These are phyloP conservation scores for Pachypsylla venusta DNA, from an alignment of 1,140 invertebrate species.

Conservation along the genomic window DNA sequence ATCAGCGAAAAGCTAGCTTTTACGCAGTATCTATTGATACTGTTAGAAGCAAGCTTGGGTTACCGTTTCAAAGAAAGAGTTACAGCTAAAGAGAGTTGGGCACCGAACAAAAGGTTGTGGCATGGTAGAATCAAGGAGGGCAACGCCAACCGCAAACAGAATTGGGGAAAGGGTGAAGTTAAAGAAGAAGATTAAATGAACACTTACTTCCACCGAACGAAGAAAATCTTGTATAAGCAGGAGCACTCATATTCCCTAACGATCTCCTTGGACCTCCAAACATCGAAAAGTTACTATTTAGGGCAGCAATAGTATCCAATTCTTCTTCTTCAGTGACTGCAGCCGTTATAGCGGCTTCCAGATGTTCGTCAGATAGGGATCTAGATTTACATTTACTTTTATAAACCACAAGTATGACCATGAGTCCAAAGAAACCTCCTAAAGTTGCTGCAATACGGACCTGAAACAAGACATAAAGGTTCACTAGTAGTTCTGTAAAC, in stretches of 20 bases:
- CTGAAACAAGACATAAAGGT: slow-evolving; percentile 15
- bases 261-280: not conserved
- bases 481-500: too few species aligned
- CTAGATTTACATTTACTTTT: slow-evolving; percentile 52
- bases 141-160: too few species aligned
- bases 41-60: too few species aligned
- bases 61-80: too few species aligned
- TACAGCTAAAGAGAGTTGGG: too few species aligned
- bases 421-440: slow-evolving; percentile 71
- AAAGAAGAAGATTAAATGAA: not conserved
- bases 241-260: slow-evolving; percentile 13
- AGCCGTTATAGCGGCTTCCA: slow-evolving; percentile 51
- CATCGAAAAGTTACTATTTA: not conserved
- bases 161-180: too few species aligned
- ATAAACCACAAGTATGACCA: slow-evolving; percentile 73
- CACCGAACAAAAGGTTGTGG: too few species aligned
- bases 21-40: too few species aligned
- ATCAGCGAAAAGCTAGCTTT: too few species aligned
- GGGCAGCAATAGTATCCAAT: slow-evolving; percentile 50
- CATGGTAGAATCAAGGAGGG: too few species aligned
- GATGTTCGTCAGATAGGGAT: slow-evolving; percentile 34
- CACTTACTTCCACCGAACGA: slow-evolving; percentile 6
- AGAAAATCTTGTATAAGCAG: slow-evolving; percentile 9
- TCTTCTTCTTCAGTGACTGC: slow-evolving; percentile 60
- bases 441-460: slow-evolving; percentile 71